Conservation (phyloP, 1,140 invertebrate genomes). For the Oscheius sp. region DNA sequence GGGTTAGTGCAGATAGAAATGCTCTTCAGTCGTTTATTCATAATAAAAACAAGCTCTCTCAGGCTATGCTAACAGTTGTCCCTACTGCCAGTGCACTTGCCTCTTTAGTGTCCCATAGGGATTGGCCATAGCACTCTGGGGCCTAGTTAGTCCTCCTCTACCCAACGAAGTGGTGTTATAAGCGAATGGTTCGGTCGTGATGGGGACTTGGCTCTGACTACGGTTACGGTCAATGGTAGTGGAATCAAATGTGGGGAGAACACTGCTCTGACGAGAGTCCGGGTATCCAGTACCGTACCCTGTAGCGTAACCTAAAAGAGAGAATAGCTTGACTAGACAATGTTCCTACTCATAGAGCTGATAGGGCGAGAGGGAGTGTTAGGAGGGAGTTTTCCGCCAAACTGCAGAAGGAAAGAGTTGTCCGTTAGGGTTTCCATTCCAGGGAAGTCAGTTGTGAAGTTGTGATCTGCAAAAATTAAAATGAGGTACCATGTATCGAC, state of each 20-base stretch:
- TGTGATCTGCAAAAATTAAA: conserved; percentile 13
- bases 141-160: neutral
- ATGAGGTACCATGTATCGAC: neutral
- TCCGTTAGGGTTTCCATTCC: conserved; percentile 20
- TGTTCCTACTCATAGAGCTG: too few relatives aligned
- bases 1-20: too few relatives aligned
- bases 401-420: conserved; percentile 19
- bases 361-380: neutral
- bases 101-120: conserved; percentile 32
- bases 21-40: too few relatives aligned
- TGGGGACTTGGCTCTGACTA: too few relatives aligned
- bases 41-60: too few relatives aligned
- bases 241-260: too few relatives aligned
- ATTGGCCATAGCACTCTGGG: neutral
- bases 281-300: too few relatives aligned
- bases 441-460: conserved; percentile 31
- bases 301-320: too few relatives aligned
- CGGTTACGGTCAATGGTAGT: too few relatives aligned
- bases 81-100: too few relatives aligned
- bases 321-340: neutral
- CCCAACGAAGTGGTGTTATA: neutral
- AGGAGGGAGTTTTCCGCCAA: neutral
- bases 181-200: neutral
- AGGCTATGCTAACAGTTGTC: too few relatives aligned
- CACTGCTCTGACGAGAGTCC: too few relatives aligned